A percentile compares a stretch with the other conserved stretches of the same genome.
phyloP scores from a whole-genome alignment of 2,113 vertebrate species.

The Chelonoidis abingdonii region DNA sequence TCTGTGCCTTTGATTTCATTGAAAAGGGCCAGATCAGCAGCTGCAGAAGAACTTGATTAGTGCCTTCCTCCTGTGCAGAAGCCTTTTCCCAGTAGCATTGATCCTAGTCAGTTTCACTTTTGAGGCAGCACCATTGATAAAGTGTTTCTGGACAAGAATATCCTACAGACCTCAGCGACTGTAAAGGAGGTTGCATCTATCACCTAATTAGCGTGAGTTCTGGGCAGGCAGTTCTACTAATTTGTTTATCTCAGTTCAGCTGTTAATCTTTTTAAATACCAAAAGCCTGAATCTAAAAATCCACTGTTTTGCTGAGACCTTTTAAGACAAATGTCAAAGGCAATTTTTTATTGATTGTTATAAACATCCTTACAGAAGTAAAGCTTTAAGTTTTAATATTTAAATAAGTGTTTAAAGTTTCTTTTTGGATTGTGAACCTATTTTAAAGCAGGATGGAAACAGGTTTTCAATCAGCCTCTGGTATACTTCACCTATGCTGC shows the following conservation, averaged over 20 bases:
- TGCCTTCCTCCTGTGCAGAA: not conserved
- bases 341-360: slow-evolving; percentile 67
- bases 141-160: not conserved
- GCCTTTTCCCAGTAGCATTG: not conserved
- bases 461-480: slow-evolving; percentile 58
- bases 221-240: slow-evolving; percentile 7
- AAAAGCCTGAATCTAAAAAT: slow-evolving; percentile 57
- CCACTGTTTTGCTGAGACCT: slow-evolving; percentile 47
- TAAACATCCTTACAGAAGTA: slow-evolving; percentile 71
- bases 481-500: not conserved
- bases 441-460: slow-evolving; percentile 59
- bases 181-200: not conserved
- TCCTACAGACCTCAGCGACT: accelerated
- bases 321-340: slow-evolving; percentile 72
- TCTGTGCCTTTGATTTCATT: not conserved
- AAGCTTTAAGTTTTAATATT: slow-evolving; percentile 73
- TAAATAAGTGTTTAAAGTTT: slow-evolving; percentile 64
- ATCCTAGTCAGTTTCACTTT: not conserved
- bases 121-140: not conserved
- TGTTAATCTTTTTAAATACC: slow-evolving; percentile 56
- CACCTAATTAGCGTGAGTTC: slow-evolving; percentile 43
- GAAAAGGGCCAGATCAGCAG: slow-evolving; percentile 24
- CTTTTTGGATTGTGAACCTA: slow-evolving; percentile 60
- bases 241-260: slow-evolving; percentile 51
- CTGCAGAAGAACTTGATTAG: not conserved